Percentiles rank a stretch among this genome's conserved stretches.
phyloP scores from a whole-genome alignment of 1,140 invertebrate species.

The Steinernema feltiae region DNA sequence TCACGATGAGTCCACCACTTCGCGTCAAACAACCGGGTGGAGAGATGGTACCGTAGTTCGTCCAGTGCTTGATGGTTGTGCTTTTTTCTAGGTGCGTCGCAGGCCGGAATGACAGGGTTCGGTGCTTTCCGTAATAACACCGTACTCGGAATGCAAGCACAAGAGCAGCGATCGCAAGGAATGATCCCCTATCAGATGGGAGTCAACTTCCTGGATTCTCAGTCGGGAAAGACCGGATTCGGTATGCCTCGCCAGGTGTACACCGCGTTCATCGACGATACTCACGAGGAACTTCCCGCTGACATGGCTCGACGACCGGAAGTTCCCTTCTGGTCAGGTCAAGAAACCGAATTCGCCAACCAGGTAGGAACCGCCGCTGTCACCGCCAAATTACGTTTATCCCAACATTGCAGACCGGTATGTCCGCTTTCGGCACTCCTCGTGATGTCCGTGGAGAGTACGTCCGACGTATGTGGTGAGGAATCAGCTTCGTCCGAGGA shows the following conservation, averaged over 20 bases:
- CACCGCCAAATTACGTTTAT: background rate
- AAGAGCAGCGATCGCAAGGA: constrained; percentile 41
- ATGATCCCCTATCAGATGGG: constrained; percentile 58
- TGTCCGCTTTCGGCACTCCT: constrained; percentile 55
- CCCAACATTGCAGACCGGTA: constrained; percentile 46
- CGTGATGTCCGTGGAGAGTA: constrained; percentile 57
- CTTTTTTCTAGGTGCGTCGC: constrained; percentile 41
- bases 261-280: constrained; percentile 54
- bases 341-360: constrained; percentile 55
- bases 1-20: constrained; percentile 53
- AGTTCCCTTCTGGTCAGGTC: constrained; percentile 57
- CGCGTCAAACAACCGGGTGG: constrained; percentile 54
- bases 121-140: constrained; percentile 58
- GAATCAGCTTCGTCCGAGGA: background rate
- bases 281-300: constrained; percentile 54
- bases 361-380: constrained; percentile 28
- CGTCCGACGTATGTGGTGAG: constrained; percentile 55
- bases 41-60: constrained; percentile 46
- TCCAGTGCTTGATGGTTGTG: background rate
- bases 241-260: constrained; percentile 52
- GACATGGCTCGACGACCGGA: constrained; percentile 55
- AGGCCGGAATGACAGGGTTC: constrained; percentile 57
- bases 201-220: constrained; percentile 57
- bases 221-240: constrained; percentile 54
- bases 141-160: constrained; percentile 37